Conservation (phyloP, 2,888 invertebrate species). For the Dione juno region DNA sequence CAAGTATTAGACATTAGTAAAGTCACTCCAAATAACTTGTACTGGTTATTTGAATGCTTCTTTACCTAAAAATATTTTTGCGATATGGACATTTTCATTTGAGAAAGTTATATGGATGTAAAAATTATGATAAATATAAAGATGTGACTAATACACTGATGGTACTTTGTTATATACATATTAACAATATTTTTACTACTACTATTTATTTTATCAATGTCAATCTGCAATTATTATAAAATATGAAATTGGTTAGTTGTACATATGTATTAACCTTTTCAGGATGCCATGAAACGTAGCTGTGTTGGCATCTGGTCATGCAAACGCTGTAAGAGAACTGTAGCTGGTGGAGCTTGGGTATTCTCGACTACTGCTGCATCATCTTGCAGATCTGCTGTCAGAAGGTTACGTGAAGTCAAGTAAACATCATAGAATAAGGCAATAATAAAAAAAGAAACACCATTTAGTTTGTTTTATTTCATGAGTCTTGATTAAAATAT, state of each 20-base stretch:
- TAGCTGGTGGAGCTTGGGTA: conserved; percentile 99
- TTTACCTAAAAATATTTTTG: background rate
- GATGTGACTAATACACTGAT: no score
- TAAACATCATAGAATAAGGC: conserved; percentile 72
- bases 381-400: conserved; percentile 97
- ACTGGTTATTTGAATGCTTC: background rate
- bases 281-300: conserved; percentile 99
- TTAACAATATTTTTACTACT: no score
- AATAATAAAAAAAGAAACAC: conserved; percentile 70
- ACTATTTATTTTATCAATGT: no score
- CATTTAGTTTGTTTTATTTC: conserved; percentile 55
- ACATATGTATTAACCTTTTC: conserved; percentile 53
- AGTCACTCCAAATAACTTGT: background rate
- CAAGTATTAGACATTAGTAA: background rate
- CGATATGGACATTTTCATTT: background rate
- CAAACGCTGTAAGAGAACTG: conserved; percentile 97
- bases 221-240: background rate
- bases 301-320: conserved; percentile 99
- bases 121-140: no score
- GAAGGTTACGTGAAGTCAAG: conserved; percentile 95
- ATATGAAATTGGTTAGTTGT: background rate
- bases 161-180: no score
- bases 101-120: no score
- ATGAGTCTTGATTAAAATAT: conserved; percentile 9
- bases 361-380: conserved; percentile 99